phyloP scores from a whole-genome alignment of 2,888 invertebrate genomes.

The Caenorhabditis sp. region DNA sequence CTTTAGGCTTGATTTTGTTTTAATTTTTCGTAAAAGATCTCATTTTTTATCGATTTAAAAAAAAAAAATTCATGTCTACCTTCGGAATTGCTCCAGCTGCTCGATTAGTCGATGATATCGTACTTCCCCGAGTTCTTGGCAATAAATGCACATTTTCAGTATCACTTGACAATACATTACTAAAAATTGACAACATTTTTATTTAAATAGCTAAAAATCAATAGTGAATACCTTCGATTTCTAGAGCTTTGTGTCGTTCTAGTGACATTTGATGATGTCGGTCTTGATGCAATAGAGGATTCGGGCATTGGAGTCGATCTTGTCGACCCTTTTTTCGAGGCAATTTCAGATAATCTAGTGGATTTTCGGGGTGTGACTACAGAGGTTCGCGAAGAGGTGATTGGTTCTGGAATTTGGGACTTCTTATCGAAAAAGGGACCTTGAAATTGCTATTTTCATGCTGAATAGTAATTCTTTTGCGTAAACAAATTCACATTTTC shows the following conservation, averaged over 20 bases:
- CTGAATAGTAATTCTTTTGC: no score
- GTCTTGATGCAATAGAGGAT: background rate
- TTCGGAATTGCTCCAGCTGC: slow-evolving; percentile 2
- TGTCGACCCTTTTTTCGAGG: no score
- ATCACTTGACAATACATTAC: slow-evolving; percentile 18
- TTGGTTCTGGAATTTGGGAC: no score
- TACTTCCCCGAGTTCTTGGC: background rate
- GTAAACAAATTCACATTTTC: background rate
- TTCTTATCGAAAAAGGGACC: no score
- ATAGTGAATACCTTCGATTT: background rate
- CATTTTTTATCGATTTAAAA: background rate
- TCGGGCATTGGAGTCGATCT: no score
- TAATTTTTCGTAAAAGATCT: background rate
- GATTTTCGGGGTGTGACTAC: no score
- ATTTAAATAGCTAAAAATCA: no score
- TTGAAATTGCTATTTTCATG: no score
- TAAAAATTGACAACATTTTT: no score
- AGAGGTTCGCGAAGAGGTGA: no score
- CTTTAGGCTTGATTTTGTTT: no score
- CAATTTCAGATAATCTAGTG: no score
- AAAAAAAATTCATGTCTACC: slow-evolving; percentile 3
- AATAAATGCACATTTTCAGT: slow-evolving; percentile 24
- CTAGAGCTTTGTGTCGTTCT: background rate
- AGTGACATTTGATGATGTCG: background rate
- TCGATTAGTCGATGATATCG: slow-evolving; percentile 8